A percentile compares a stretch with the other conserved stretches of the same genome.
Evolutionary conservation across 2,888 invertebrate genomes (phyloP).

Genomic region (Polyommatus icarus): DNA sequence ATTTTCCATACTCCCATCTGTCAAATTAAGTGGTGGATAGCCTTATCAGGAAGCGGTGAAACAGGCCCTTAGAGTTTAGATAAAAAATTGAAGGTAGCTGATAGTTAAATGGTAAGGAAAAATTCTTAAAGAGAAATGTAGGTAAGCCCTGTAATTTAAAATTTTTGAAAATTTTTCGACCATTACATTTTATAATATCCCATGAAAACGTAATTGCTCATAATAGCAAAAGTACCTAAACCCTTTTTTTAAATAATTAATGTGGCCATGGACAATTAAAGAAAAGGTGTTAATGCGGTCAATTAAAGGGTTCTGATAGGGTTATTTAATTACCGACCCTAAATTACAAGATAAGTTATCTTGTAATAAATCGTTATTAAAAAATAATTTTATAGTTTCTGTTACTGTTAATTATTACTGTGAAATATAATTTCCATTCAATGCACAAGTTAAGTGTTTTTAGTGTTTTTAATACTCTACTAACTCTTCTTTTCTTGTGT

Average conservation of each 20-base stretch:
- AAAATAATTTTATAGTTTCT: not conserved
- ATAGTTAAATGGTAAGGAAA: too few relatives aligned
- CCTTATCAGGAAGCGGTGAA: too few relatives aligned
- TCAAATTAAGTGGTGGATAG: too few relatives aligned
- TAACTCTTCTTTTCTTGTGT: too few relatives aligned
- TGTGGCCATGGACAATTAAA: not conserved
- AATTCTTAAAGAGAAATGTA: too few relatives aligned
- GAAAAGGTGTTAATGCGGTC: conserved; percentile 41
- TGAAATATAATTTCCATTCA: not conserved
- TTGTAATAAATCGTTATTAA: not conserved
- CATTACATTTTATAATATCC: not conserved
- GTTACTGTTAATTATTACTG: not conserved
- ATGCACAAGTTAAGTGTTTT: not conserved
- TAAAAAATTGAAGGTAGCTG: too few relatives aligned
- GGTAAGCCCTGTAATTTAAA: too few relatives aligned
- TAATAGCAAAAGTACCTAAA: not conserved
- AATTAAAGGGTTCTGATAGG: conserved; percentile 43
- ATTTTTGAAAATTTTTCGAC: not conserved
- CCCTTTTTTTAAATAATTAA: not conserved
- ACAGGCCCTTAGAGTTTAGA: too few relatives aligned
- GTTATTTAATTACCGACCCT: conserved; percentile 29
- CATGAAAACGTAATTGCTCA: not conserved
- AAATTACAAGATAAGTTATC: conserved; percentile 11
- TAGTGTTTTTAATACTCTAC: too few relatives aligned
- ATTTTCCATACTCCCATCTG: too few relatives aligned